A percentile compares a stretch with the other conserved stretches of the same genome.
phyloP scores from a whole-genome alignment of 2,888 invertebrate species.

The Dyspetes luteomarginatus region DNA sequence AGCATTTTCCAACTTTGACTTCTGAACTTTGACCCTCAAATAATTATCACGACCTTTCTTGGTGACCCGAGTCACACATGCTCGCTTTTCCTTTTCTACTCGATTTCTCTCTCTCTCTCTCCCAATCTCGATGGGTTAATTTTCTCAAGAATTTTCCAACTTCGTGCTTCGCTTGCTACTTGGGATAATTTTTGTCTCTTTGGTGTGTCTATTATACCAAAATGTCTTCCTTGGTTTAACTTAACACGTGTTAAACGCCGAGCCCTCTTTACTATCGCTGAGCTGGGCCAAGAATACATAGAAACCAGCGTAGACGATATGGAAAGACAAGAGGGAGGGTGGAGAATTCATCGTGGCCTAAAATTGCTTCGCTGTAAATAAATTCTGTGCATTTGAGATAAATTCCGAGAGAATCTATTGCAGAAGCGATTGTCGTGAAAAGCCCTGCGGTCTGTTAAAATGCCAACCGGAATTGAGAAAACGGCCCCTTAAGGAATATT shows the following conservation, averaged over 20 bases:
- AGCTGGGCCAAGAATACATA: background rate
- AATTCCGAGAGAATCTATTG: slow-evolving; percentile 52
- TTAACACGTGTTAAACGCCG: slow-evolving; percentile 62
- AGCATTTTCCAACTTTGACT: slow-evolving; percentile 16
- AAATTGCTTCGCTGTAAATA: slow-evolving; percentile 68
- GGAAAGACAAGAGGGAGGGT: slow-evolving; percentile 31
- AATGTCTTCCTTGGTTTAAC: slow-evolving; percentile 49
- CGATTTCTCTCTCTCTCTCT: no score
- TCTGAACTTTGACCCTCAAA: no score
- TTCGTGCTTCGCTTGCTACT: slow-evolving; percentile 9
- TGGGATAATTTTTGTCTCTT: slow-evolving; percentile 22
- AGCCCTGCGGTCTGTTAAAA: slow-evolving; percentile 51
- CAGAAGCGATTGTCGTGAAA: slow-evolving; percentile 49
- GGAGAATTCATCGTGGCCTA: slow-evolving; percentile 59
- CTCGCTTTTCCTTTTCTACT: background rate
- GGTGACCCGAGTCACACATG: slow-evolving; percentile 40
- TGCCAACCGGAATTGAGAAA: slow-evolving; percentile 53
- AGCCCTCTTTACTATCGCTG: slow-evolving; percentile 48
- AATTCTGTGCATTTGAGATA: slow-evolving; percentile 49
- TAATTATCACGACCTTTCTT: background rate
- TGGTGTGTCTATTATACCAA: slow-evolving; percentile 19
- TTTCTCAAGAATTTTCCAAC: slow-evolving; percentile 5
- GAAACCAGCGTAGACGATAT: background rate
- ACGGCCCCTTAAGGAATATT: slow-evolving; percentile 57
- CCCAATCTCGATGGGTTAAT: background rate